Evolutionary conservation across 2,113 vertebrate genomes (phyloP).

Genomic region (Varanus komodoensis): DNA sequence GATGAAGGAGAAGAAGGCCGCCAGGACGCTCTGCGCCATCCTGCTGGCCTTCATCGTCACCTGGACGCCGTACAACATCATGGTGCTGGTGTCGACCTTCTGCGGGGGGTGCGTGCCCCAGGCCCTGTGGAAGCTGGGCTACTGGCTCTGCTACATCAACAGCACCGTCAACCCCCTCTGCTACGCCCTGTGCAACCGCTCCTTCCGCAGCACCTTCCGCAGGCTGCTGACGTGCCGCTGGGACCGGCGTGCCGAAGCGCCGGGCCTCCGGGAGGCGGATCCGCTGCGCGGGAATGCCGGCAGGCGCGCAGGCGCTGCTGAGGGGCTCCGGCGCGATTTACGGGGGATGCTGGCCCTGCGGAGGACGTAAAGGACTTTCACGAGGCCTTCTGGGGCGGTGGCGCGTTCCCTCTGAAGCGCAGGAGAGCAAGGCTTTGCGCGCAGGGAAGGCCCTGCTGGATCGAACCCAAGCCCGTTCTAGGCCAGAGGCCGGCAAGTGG

Average conservation of each 20-base stretch:
- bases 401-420: background rate
- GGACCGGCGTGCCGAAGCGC: slow-evolving; percentile 71
- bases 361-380: background rate
- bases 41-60: slow-evolving; percentile 84
- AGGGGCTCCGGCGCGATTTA: no score
- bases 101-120: slow-evolving; percentile 78
- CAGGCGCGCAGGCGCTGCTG: no score
- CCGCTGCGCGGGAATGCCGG: no score
- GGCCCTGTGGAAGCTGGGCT: slow-evolving; percentile 82
- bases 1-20: slow-evolving; percentile 84
- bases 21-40: slow-evolving; percentile 82
- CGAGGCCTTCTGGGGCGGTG: background rate
- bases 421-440: background rate
- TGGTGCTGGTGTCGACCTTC: slow-evolving; percentile 85
- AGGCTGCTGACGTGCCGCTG: slow-evolving; percentile 79
- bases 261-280: no score
- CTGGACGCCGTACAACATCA: slow-evolving; percentile 87
- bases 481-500: background rate
- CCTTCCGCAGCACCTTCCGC: slow-evolving; percentile 84
- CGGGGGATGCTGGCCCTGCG: background rate
- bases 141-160: slow-evolving; percentile 87
- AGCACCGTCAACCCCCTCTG: slow-evolving; percentile 86
- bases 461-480: background rate
- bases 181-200: slow-evolving; percentile 84
- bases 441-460: background rate